These are phyloP conservation scores for Eristalinus sepulchralis DNA, from an alignment of 2,888 invertebrate species.

Conservation along the genomic window DNA sequence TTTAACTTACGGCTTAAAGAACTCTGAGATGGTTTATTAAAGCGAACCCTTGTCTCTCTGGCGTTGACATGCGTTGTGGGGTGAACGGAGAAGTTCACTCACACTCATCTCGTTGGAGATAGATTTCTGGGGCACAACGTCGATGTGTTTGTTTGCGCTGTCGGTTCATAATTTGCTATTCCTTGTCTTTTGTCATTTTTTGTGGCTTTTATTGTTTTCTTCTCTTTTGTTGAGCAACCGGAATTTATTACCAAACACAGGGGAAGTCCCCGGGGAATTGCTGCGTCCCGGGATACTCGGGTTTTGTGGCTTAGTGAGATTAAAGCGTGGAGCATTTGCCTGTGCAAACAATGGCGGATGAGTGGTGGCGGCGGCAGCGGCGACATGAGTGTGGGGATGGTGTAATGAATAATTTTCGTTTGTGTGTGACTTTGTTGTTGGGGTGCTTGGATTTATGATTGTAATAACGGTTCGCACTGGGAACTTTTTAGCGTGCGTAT, in stretches of 20 bases:
- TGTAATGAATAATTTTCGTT: slow-evolving; percentile 5
- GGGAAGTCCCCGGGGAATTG: neutral
- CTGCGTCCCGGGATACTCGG: neutral
- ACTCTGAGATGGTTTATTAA: neutral
- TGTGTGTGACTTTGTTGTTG: neutral
- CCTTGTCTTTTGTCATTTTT: neutral
- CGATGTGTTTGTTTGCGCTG: neutral
- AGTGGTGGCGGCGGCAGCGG: neutral
- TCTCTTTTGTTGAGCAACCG: neutral
- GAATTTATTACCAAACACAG: neutral
- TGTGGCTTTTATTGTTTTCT: neutral
- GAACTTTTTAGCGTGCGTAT: neutral
- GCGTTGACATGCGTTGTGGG: neutral
- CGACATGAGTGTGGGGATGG: neutral
- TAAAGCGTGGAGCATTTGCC: slow-evolving; percentile 6
- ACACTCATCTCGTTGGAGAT: neutral
- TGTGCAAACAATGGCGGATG: slow-evolving; percentile 4
- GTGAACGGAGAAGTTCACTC: neutral
- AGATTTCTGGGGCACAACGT: neutral
- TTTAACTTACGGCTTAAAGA: slow-evolving; percentile 24
- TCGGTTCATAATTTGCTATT: neutral
- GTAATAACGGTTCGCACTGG: neutral
- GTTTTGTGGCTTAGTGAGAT: slow-evolving; percentile 18
- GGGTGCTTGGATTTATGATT: slow-evolving; percentile 7
- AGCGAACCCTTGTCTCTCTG: neutral